These are phyloP conservation scores for Dendrocincla fuliginosa DNA, from an alignment of 2,797 vertebrate genomes.

Conservation along the genomic window DNA sequence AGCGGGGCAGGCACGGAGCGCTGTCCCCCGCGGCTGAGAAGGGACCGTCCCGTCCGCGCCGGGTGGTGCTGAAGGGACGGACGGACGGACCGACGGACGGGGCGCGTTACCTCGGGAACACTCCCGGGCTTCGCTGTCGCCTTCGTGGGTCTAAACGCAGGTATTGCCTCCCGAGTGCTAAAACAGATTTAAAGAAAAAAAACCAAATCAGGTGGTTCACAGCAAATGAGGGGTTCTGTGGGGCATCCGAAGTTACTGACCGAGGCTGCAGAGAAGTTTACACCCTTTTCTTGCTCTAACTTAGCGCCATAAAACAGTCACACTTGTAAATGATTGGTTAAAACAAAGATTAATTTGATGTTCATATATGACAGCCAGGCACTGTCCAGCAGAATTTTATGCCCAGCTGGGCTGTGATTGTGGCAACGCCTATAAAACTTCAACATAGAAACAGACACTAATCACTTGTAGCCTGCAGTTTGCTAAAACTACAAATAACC, in stretches of 20 bases:
- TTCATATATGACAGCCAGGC: not conserved
- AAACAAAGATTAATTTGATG: not conserved
- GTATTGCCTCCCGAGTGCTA: not conserved
- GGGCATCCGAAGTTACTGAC: not conserved
- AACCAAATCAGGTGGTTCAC: not conserved
- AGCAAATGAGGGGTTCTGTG: not conserved
- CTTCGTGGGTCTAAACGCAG: not conserved
- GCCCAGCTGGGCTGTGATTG: not conserved
- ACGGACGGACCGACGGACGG: not conserved
- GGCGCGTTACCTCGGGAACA: not conserved
- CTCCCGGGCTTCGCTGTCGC: rapidly evolving
- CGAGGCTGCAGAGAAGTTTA: not conserved
- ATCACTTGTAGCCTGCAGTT: not conserved
- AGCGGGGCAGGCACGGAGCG: rapidly evolving
- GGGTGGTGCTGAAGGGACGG: not conserved
- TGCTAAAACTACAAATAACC: not conserved
- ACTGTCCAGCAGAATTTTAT: not conserved
- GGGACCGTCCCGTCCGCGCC: not conserved
- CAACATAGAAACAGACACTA: not conserved
- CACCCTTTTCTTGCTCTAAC: not conserved
- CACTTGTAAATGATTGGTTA: not conserved
- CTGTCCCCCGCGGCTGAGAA: not conserved
- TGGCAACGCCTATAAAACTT: rapidly evolving
- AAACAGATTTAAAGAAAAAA: not conserved
- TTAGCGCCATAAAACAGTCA: not conserved